Percentiles rank a stretch among this genome's conserved stretches.
Evolutionary conservation across 1,140 invertebrate species (phyloP).

Genomic region (Brachionus rotundiformis): DNA sequence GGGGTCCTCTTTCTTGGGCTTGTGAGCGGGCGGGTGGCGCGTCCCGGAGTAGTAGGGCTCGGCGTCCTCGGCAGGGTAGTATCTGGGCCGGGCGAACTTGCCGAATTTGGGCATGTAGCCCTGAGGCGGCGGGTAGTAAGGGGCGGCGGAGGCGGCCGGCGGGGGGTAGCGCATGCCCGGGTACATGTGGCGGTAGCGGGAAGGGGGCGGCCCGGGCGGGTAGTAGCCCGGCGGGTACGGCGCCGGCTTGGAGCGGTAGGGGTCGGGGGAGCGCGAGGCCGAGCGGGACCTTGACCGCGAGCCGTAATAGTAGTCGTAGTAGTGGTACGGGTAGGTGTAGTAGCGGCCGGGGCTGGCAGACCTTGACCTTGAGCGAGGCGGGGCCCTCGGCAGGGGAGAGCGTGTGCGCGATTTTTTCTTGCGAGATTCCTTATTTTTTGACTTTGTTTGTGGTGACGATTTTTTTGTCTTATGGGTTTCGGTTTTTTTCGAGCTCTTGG

Average conservation of each 20-base stretch:
- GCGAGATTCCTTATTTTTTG: neutral
- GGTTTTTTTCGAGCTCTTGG: neutral
- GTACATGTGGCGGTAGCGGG: neutral
- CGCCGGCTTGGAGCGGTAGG: neutral
- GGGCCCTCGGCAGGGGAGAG: neutral
- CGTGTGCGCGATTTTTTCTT: neutral
- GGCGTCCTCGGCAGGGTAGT: neutral
- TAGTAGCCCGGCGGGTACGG: neutral
- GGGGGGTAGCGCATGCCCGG: slow-evolving; percentile 13
- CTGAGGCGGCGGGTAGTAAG: neutral
- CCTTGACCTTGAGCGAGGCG: neutral
- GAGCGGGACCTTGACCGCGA: neutral
- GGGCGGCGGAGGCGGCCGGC: neutral
- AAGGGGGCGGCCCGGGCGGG: neutral
- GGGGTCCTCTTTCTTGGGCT: neutral
- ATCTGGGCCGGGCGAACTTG: neutral
- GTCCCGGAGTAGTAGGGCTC: neutral
- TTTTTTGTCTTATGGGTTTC: neutral
- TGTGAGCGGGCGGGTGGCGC: neutral
- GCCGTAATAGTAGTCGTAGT: slow-evolving; percentile 15
- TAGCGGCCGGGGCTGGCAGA: neutral
- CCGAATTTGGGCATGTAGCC: neutral
- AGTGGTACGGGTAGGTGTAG: neutral
- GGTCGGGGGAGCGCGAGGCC: neutral
- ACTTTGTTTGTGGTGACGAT: neutral